Conservation (phyloP, 2,888 invertebrate species). For the Lasiommata megera region DNA sequence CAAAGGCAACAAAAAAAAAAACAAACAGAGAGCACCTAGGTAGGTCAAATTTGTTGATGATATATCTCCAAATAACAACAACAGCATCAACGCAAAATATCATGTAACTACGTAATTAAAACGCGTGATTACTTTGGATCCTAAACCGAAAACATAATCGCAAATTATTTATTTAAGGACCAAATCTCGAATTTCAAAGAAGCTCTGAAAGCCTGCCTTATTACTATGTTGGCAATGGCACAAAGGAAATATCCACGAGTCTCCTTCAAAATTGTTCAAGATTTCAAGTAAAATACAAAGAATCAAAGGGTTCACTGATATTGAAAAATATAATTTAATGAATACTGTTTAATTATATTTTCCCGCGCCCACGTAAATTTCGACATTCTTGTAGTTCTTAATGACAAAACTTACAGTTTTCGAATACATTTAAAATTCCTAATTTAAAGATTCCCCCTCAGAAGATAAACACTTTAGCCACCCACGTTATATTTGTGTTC, state of each 20-base stretch:
- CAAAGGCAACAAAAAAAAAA: no score
- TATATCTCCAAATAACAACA: no score
- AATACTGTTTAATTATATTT: neutral
- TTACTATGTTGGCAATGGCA: constrained; percentile 2
- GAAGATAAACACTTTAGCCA: no score
- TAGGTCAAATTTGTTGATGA: no score
- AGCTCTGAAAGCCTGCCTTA: neutral
- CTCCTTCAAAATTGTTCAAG: neutral
- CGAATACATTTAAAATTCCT: no score
- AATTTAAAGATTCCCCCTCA: no score
- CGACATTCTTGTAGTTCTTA: no score
- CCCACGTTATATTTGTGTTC: no score
- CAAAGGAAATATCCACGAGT: constrained; percentile 1
- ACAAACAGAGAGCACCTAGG: no score
- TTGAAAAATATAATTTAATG: neutral
- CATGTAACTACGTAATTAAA: neutral
- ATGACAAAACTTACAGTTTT: no score
- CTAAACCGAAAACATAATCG: neutral
- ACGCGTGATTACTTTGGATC: neutral
- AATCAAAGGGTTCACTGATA: neutral
- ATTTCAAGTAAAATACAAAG: constrained; percentile 1
- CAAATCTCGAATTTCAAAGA: neutral
- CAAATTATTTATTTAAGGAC: neutral
- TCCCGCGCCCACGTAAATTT: no score
- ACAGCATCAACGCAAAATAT: no score